Percentiles rank a stretch among this genome's conserved stretches.
Conservation (phyloP, 2,113 vertebrate species). For the Chionomys nivalis region DNA sequence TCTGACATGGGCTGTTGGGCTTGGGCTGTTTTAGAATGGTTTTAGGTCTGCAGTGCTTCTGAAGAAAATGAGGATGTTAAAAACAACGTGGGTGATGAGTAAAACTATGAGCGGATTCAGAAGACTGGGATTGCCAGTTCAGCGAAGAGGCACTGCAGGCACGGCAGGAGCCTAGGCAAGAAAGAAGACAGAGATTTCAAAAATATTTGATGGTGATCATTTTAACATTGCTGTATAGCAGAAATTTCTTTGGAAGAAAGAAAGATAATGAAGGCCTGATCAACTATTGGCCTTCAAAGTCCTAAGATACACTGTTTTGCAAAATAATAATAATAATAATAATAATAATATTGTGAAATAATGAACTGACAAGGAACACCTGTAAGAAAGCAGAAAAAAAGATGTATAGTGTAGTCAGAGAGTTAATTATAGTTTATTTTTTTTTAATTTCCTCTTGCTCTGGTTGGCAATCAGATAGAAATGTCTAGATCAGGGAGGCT, state of each 20-base stretch:
- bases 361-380: background rate
- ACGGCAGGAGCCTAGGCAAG: background rate
- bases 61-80: background rate
- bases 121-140: background rate
- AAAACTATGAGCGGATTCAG: background rate
- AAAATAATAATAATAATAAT: too few species aligned
- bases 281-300: background rate
- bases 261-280: background rate
- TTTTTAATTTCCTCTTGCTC: background rate
- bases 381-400: background rate
- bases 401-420: too few species aligned
- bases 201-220: background rate
- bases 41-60: background rate
- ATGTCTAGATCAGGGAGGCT: background rate
- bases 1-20: background rate
- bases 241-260: background rate
- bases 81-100: background rate
- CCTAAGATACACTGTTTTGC: background rate
- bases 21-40: background rate
- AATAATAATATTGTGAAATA: background rate
- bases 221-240: background rate
- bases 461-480: background rate
- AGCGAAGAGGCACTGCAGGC: background rate
- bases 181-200: background rate
- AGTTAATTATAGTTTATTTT: background rate